phyloP scores from a whole-genome alignment of 2,797 vertebrate genomes.

The Chromobotia macracanthus region DNA sequence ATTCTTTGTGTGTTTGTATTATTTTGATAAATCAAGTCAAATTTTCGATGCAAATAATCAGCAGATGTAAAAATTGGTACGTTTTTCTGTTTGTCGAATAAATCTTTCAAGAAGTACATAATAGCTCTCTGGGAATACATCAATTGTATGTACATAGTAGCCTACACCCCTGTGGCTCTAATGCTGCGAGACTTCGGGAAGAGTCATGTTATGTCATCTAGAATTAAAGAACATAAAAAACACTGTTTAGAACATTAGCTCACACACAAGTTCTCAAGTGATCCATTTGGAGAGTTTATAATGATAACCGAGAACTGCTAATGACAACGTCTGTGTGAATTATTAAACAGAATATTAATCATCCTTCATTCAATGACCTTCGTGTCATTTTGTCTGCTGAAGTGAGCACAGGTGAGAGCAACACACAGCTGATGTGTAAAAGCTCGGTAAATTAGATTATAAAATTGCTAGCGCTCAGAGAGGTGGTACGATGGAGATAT shows the following conservation, averaged over 20 bases:
- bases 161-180: slow-evolving; percentile 37
- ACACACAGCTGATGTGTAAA: background rate
- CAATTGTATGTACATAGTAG: slow-evolving; percentile 50
- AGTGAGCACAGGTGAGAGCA: background rate
- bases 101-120: slow-evolving; percentile 43
- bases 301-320: background rate
- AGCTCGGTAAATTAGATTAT: slow-evolving; percentile 14
- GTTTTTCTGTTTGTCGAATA: slow-evolving; percentile 43
- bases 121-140: slow-evolving; percentile 48
- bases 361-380: background rate
- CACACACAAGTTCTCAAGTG: background rate
- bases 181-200: slow-evolving; percentile 37
- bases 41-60: background rate
- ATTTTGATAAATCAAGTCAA: too few species aligned
- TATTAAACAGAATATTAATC: background rate
- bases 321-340: background rate
- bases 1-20: too few species aligned
- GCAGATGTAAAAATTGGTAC: background rate
- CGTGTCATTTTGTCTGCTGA: background rate
- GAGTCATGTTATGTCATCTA: slow-evolving; percentile 30
- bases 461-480: slow-evolving; percentile 34
- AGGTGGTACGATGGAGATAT: slow-evolving; percentile 39
- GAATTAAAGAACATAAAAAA: background rate
- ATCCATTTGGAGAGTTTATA: background rate
- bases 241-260: background rate